Base-by-base conservation (phyloP, 1,140 invertebrate genomes). In the Nasonia longicornis region DNA sequence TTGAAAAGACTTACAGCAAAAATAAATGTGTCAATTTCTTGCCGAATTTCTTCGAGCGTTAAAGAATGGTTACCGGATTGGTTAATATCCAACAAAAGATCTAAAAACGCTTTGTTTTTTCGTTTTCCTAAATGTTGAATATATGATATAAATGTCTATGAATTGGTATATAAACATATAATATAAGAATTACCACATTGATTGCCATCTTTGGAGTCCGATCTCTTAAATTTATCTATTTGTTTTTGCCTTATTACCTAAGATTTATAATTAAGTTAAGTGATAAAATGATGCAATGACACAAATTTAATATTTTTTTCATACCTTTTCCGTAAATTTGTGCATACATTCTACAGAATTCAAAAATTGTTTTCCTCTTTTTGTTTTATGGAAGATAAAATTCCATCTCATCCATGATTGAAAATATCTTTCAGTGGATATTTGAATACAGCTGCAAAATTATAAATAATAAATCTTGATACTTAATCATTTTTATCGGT, bases 11-110 rank as follows among this genome's bases (percentile, higher is more conserved):
- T 81, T 82, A 95, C 95, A 89, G 93, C 94, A 90, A 96, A 96
- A 93, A 95, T 95, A 85, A 96, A 95, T 0, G 95, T 96, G 81
- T 95, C 93, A 0, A 95, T 94, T 90, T 95, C 94, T 88, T 95
- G 93, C 79, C 92, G 86, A 14, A 97, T 94, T 85, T 95, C 94
- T 64, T 92, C 86, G 83, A 95, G 92, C 20, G 91, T 93, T 38
- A 96, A 87, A 0, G 89, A 87, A 45, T 90, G 88, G n/a, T 90
- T 92, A 80, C 91, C 90, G 31, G 91, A 89, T 38, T 86, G 86
- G 63, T 90, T 91, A 66, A 92, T 89, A 82, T 94, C 92, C 16
- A 96, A 87, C 26, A 97, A 86, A 73, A 95, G 89, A 91, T 97
- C 96, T 74, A 97, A 87, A 85, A 97, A 95, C 16, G 91, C 90